Base-by-base conservation (phyloP, 2,888 invertebrate genomes). In the Temnothorax unifasciatus region DNA sequence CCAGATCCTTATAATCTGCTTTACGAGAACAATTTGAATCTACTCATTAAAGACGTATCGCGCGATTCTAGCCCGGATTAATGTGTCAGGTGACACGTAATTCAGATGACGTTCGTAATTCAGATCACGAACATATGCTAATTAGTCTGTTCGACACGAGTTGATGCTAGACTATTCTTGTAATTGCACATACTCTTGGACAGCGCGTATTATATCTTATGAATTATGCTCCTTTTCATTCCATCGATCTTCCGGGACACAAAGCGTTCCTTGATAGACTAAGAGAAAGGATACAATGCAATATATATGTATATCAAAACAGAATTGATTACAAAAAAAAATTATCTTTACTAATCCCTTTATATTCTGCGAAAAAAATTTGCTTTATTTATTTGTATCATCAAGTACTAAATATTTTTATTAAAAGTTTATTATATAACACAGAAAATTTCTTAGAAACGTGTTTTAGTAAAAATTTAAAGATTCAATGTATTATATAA, bases 71-170 rank as follows among this genome's bases (percentile, higher is more conserved):
- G 76, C 69, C 15, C 54, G 71, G 38, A 75, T 83, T 86, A 86
- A 86, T 77, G 81, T 61, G 83, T 81, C 76, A 63, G 73, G 11
- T 81, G 85, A 81, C 84, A 84, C 79, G 66, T 84, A 34, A 34
- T 34, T 34, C 34, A 34, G 6, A 86, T 83, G 76, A 83, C 68
- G 74, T 81, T 66, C 63, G 81, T 89, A 86, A 87, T 84, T 85
- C 76, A 68, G 34, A 68, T 82, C 81, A 71, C 71, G 87, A 83
- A 85, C 82, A 84, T 69, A 81, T 85, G 87, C 88, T 88, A 90
- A 90, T 90, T 90, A 89, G 85, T 61, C 84, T 87, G 87, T 87
- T 86, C 84, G 82, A 87, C 88, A 85, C 82, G 88, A 89, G 85
- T 85, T 79, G 84, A 69, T 83, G 82, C 84, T 79, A 85, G 74